A percentile compares a stretch with the other conserved stretches of the same genome.
phyloP scores from a whole-genome alignment of 1,140 invertebrate genomes.

The Saccostrea echinata region DNA sequence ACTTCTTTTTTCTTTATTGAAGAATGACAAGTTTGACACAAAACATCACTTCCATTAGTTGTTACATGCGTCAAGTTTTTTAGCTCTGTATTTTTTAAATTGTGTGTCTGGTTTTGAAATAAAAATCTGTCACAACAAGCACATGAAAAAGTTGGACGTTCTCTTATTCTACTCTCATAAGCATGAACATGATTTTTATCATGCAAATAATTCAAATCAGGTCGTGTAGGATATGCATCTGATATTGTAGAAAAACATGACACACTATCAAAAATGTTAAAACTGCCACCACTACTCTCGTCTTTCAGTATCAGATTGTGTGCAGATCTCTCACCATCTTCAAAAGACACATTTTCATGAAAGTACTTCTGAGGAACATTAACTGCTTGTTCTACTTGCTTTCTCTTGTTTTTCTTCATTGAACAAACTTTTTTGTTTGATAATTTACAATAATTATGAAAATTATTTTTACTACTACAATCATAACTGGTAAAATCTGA shows the following conservation, averaged over 20 bases:
- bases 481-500: not conserved
- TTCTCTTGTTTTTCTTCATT: not conserved
- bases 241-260: conserved; percentile 2
- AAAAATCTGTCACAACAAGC: conserved; percentile 17
- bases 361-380: not conserved
- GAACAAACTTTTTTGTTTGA: not conserved
- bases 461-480: not conserved
- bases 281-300: not conserved
- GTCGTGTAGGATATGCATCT: conserved; percentile 9
- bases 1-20: no score
- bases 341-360: conserved; percentile 13
- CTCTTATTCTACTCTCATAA: conserved; percentile 18
- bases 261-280: not conserved
- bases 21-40: no score
- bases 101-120: conserved; percentile 1
- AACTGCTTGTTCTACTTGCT: not conserved
- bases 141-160: conserved; percentile 6
- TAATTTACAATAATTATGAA: conserved; percentile 9
- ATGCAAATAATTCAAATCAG: conserved; percentile 6
- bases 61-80: no score
- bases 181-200: conserved; percentile 12
- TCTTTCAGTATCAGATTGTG: conserved; percentile 1
- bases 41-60: no score
- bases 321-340: conserved; percentile 11
- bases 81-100: no score